A percentile compares a stretch with the other conserved stretches of the same genome.
These are phyloP conservation scores for Ctenodactylus gundi DNA, from an alignment of 2,113 vertebrate species.

Conservation along the genomic window DNA sequence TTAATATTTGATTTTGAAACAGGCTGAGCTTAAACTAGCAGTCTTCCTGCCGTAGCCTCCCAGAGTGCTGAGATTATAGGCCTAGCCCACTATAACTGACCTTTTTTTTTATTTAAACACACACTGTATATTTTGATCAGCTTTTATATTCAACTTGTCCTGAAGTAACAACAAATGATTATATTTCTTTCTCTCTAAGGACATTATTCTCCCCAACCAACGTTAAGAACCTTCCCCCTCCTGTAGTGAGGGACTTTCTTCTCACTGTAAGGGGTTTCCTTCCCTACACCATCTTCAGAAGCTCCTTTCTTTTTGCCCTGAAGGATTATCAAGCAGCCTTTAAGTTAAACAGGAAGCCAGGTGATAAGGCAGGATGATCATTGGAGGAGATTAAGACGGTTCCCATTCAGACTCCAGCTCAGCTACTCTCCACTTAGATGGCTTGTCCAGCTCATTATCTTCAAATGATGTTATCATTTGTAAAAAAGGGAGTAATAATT, in stretches of 20 bases:
- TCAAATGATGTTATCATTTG: neutral
- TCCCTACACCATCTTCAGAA: neutral
- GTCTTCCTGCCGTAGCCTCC: no score
- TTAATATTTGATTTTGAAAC: no score
- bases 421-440: neutral
- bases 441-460: neutral
- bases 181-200: neutral
- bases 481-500: neutral
- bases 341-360: neutral
- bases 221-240: neutral
- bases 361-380: slow-evolving; percentile 6
- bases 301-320: neutral
- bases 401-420: neutral
- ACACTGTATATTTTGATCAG: no score
- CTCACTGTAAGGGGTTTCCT: neutral
- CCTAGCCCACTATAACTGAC: no score
- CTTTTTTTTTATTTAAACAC: no score
- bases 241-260: neutral
- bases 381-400: neutral
- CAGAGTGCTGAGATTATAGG: no score
- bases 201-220: neutral
- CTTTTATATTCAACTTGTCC: neutral
- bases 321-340: neutral
- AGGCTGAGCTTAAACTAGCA: no score
- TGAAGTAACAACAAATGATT: neutral